These are phyloP conservation scores for Drosophila buzzatii DNA, from an alignment of 2,888 invertebrate species.

Conservation along the genomic window DNA sequence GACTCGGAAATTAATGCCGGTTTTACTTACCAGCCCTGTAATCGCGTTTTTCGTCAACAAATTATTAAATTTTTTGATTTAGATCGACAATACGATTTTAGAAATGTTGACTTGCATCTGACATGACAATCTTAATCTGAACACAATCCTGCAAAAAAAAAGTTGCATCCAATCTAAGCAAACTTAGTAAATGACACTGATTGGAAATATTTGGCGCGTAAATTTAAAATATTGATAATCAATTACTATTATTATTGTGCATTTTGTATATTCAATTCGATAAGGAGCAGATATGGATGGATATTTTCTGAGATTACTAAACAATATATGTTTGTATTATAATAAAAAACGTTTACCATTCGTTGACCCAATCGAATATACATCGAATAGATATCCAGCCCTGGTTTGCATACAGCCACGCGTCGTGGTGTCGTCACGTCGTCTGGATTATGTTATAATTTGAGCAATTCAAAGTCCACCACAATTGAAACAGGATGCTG, in stretches of 20 bases:
- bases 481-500: conserved; percentile 67
- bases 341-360: conserved; percentile 6
- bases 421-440: conserved; percentile 78
- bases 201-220: conserved; percentile 31
- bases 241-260: neutral
- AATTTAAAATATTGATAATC: conserved; percentile 27
- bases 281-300: neutral
- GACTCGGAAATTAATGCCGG: conserved; percentile 46
- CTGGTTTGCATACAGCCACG: conserved; percentile 65
- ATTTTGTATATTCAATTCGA: neutral
- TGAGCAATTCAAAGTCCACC: conserved; percentile 46
- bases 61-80: neutral
- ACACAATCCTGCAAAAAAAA: neutral
- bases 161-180: conserved; percentile 3
- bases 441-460: conserved; percentile 77
- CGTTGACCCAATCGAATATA: conserved; percentile 31
- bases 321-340: neutral
- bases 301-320: neutral
- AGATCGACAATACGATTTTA: neutral
- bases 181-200: neutral
- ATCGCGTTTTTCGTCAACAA: conserved; percentile 2
- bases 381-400: conserved; percentile 48
- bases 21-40: conserved; percentile 18
- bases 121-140: conserved; percentile 3
- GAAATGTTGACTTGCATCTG: neutral